Conservation (phyloP, 2,113 vertebrate species). For the Nansenia antarctica region DNA sequence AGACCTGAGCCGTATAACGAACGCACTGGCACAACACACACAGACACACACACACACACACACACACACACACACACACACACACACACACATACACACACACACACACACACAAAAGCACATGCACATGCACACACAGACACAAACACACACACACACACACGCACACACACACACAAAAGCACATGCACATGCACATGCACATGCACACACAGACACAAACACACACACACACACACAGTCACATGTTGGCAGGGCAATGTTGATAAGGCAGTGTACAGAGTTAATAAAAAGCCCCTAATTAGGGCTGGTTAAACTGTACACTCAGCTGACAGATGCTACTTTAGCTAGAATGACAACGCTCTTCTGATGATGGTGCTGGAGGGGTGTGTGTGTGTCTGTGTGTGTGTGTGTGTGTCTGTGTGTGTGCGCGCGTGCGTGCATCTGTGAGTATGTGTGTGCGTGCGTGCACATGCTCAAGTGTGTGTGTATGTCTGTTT, state of each 20-base stretch:
- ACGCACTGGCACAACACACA: not conserved
- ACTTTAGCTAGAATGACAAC: no score
- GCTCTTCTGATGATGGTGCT: no score
- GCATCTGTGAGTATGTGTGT: no score
- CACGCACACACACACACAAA: constrained; percentile 7
- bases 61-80: not conserved
- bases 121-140: not conserved
- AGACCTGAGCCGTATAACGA: no score
- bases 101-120: not conserved
- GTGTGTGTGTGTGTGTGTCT: not conserved
- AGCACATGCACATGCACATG: not conserved
- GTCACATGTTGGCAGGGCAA: no score
- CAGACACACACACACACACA: not conserved
- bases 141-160: not conserved
- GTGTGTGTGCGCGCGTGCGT: not conserved
- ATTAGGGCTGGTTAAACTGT: constrained; percentile 14
- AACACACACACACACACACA: not conserved
- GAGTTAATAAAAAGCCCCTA: no score
- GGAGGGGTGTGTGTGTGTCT: not conserved
- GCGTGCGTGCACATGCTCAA: not conserved
- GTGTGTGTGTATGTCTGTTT: no score
- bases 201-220: not conserved
- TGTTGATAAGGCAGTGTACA: no score
- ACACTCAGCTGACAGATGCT: constrained; percentile 15
- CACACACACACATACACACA: constrained; percentile 13